A percentile compares a stretch with the other conserved stretches of the same genome.
Conservation (phyloP, 2,797 vertebrate species). For the Telmatherina bonti region DNA sequence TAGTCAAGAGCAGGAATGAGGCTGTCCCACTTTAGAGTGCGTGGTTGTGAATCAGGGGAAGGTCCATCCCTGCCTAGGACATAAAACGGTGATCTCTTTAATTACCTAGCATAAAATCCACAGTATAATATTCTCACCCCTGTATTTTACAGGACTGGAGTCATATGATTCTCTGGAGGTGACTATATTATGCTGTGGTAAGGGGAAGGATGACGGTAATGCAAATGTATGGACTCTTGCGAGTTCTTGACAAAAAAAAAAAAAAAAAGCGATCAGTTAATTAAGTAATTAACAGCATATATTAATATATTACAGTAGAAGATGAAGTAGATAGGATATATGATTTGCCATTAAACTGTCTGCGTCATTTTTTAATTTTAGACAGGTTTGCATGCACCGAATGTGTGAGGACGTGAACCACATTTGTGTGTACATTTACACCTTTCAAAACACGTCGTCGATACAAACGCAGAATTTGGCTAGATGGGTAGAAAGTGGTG, state of each 20-base stretch:
- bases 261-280: constrained; percentile 77
- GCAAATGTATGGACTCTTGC: constrained; percentile 70
- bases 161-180: constrained; percentile 72
- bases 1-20: constrained; percentile 63
- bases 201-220: constrained; percentile 66
- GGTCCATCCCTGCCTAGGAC: constrained; percentile 65
- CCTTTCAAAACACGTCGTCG: not conserved
- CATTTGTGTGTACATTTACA: not conserved
- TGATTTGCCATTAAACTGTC: constrained; percentile 67
- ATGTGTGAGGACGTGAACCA: not conserved
- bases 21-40: constrained; percentile 63
- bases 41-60: constrained; percentile 72
- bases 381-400: constrained; percentile 18
- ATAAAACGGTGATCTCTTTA: constrained; percentile 77
- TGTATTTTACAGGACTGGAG: constrained; percentile 65
- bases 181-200: constrained; percentile 60
- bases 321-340: constrained; percentile 68
- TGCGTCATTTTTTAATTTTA: constrained; percentile 58
- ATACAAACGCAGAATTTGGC: constrained; percentile 1
- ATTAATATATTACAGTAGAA: constrained; percentile 61
- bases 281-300: constrained; percentile 64
- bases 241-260: constrained; percentile 53
- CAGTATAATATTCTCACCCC: constrained; percentile 72
- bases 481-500: not conserved
- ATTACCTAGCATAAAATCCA: constrained; percentile 76